Conservation (phyloP, 2,888 invertebrate species). For the Dorcus hopei region DNA sequence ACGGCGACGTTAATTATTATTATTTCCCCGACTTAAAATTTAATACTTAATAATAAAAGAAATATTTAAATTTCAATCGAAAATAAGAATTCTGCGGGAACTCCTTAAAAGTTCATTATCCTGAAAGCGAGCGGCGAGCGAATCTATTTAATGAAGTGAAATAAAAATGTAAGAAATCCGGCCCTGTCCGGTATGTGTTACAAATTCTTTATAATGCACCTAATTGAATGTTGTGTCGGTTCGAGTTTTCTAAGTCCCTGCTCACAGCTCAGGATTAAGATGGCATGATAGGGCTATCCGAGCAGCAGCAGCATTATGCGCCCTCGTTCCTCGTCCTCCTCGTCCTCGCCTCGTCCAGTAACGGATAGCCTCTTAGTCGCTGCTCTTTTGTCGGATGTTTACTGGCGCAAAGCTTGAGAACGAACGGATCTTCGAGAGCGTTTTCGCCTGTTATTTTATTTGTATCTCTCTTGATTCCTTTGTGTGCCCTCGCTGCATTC, state of each 20-base stretch:
- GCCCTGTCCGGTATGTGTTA: slow-evolving; percentile 20
- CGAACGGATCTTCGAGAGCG: slow-evolving; percentile 12
- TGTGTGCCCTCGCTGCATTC: slow-evolving; percentile 8
- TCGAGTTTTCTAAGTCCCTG: slow-evolving; percentile 31
- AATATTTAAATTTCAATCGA: no score
- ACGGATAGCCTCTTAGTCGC: slow-evolving; percentile 16
- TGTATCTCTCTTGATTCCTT: slow-evolving; percentile 23
- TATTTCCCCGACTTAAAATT: no score
- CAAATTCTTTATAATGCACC: slow-evolving; percentile 33
- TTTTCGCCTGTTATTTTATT: slow-evolving; percentile 26
- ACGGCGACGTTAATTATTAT: no score
- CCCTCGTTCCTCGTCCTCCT: slow-evolving; percentile 3
- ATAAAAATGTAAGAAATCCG: slow-evolving; percentile 4
- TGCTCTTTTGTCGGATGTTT: slow-evolving; percentile 15
- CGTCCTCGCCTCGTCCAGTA: slow-evolving; percentile 13
- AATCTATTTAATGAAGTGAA: no score
- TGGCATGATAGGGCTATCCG: slow-evolving; percentile 42
- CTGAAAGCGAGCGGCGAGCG: no score
- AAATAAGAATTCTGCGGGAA: no score
- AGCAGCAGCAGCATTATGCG: slow-evolving; percentile 7
- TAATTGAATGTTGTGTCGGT: slow-evolving; percentile 39
- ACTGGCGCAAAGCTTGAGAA: slow-evolving; percentile 9
- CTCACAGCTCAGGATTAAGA: slow-evolving; percentile 39
- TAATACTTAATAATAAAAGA: no score
- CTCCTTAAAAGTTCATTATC: no score